Conservation (phyloP, 2,888 invertebrate species). For the Lapara coniferarum region DNA sequence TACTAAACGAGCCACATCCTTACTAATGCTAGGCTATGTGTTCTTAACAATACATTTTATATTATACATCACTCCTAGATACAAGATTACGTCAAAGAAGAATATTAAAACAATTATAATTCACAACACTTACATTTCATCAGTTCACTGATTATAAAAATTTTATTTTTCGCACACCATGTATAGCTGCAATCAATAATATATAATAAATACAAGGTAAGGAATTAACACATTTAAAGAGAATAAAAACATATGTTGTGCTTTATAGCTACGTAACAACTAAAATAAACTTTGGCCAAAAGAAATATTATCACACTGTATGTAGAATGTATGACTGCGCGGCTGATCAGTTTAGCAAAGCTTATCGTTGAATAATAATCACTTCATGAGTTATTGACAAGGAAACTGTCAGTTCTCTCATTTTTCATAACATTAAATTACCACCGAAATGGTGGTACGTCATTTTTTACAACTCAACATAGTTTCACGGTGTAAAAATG, state of each 20-base stretch:
- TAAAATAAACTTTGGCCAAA: constrained; percentile 76
- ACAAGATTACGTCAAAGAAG: background rate
- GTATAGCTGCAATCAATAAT: constrained; percentile 32
- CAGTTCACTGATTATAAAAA: constrained; percentile 35
- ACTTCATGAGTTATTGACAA: background rate
- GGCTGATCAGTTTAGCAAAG: constrained; percentile 22
- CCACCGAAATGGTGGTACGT: background rate
- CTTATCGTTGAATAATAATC: background rate
- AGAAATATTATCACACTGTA: constrained; percentile 62
- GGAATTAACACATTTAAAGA: constrained; percentile 29
- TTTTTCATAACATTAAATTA: background rate
- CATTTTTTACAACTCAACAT: no score
- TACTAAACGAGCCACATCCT: constrained; percentile 43
- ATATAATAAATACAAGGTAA: constrained; percentile 30
- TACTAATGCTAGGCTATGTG: constrained; percentile 24
- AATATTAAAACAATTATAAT: background rate
- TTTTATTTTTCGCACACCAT: constrained; percentile 23
- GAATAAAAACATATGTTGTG: constrained; percentile 33
- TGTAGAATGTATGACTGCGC: constrained; percentile 43
- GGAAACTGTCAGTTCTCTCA: background rate
- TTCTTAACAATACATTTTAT: constrained; percentile 32
- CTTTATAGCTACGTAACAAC: constrained; percentile 59
- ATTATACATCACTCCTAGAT: constrained; percentile 25
- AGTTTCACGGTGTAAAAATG: no score
- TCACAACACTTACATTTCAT: constrained; percentile 24